A percentile compares a stretch with the other conserved stretches of the same genome.
Evolutionary conservation across 2,113 vertebrate species (phyloP).

Genomic region (Hypocryptadius cinnamomeus): DNA sequence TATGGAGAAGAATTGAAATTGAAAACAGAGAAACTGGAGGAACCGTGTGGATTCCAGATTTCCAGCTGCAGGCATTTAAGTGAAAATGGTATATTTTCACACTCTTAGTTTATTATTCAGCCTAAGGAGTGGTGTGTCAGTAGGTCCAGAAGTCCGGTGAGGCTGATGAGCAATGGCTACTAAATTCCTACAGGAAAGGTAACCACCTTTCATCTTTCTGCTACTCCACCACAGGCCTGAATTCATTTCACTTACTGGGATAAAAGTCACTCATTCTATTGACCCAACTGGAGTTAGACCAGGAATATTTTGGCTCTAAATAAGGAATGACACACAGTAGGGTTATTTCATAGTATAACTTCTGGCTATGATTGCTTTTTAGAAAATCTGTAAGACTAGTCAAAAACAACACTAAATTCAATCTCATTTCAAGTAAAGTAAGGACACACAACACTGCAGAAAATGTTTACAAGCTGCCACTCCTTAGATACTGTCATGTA

Average conservation of each 20-base stretch:
- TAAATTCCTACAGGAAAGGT: not conserved
- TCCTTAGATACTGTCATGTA: not conserved
- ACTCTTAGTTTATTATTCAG: not conserved
- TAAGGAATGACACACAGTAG: not conserved
- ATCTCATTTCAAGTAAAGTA: not conserved
- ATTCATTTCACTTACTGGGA: not conserved
- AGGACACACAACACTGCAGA: not conserved
- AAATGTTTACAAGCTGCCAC: not conserved
- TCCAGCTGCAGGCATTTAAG: not conserved
- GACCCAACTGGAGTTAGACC: not conserved
- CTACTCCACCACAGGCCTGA: not conserved
- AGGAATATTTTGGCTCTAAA: not conserved
- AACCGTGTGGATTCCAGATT: not conserved
- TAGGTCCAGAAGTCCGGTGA: not conserved
- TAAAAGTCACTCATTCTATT: not conserved
- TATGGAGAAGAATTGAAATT: constrained; percentile 54
- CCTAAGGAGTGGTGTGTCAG: not conserved
- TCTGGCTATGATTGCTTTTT: not conserved
- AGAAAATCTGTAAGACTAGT: not conserved
- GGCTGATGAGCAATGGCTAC: not conserved
- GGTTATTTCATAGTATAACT: not conserved
- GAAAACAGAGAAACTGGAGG: constrained; percentile 40
- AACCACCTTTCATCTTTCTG: not conserved
- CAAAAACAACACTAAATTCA: not conserved
- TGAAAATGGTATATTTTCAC: not conserved